These are phyloP conservation scores for Salvelinus sp. DNA, from an alignment of 2,113 vertebrate species.

Conservation along the genomic window DNA sequence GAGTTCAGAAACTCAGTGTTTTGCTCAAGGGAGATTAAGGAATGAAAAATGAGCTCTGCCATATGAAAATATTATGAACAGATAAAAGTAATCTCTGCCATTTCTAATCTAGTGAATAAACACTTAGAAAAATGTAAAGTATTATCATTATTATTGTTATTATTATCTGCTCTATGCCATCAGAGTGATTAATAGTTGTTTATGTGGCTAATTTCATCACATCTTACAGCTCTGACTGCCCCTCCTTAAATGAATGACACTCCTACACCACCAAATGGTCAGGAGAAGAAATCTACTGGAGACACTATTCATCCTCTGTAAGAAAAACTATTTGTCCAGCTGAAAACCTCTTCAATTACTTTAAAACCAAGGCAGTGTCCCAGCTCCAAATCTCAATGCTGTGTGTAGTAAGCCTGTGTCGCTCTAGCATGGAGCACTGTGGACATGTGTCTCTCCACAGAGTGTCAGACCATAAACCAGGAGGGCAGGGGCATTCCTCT, in stretches of 20 bases:
- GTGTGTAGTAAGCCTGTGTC: not conserved
- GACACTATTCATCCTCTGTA: not conserved
- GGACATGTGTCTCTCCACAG: not conserved
- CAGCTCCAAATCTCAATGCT: not conserved
- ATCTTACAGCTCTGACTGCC: not conserved
- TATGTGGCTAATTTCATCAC: not conserved
- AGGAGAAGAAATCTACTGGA: conserved; percentile 1
- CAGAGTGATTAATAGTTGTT: conserved; percentile 16
- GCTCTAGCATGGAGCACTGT: not conserved
- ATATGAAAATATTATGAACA: not conserved
- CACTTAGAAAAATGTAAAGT: not conserved
- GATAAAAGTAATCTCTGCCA: not conserved
- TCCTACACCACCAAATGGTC: conserved; percentile 45
- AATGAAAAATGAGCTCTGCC: not conserved
- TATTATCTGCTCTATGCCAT: not conserved
- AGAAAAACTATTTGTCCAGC: not conserved
- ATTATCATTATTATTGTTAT: not conserved
- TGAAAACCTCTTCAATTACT: not conserved
- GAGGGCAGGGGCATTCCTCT: conserved; percentile 20
- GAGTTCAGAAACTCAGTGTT: conserved; percentile 31
- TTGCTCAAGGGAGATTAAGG: not conserved
- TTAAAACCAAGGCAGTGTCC: not conserved
- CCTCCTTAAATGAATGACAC: conserved; percentile 35
- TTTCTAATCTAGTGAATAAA: not conserved
- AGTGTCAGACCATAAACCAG: not conserved